These are phyloP conservation scores for Phymastichus coffea DNA, from an alignment of 1,140 invertebrate species.

Conservation along the genomic window DNA sequence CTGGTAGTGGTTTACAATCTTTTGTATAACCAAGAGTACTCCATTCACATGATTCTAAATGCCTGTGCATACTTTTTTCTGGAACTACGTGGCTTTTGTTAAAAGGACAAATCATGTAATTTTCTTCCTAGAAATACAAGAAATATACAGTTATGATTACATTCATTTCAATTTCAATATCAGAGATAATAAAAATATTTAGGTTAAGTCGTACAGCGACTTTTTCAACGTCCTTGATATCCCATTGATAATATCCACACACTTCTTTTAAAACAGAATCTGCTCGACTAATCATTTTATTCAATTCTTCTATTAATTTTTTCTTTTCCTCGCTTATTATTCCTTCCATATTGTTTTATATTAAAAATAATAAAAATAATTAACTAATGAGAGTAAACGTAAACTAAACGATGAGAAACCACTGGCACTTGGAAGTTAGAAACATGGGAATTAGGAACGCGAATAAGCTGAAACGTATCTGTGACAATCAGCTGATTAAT, in stretches of 20 bases:
- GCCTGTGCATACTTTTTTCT: slow-evolving; percentile 45
- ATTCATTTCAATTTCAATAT: not conserved
- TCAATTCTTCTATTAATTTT: not conserved
- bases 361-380: too few relatives aligned
- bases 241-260: not conserved
- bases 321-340: too few relatives aligned
- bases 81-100: slow-evolving; percentile 52
- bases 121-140: slow-evolving; percentile 29
- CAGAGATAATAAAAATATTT: not conserved
- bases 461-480: too few relatives aligned
- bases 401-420: too few relatives aligned
- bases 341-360: too few relatives aligned
- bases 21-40: slow-evolving; percentile 55
- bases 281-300: not conserved
- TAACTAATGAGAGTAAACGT: too few relatives aligned
- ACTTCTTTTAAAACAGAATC: too few relatives aligned
- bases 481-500: too few relatives aligned
- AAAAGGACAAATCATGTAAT: slow-evolving; percentile 51
- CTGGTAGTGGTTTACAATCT: slow-evolving; percentile 53
- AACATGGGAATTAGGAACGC: too few relatives aligned
- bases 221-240: not conserved
- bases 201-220: not conserved
- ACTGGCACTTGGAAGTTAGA: too few relatives aligned
- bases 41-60: slow-evolving; percentile 55
- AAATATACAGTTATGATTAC: too few relatives aligned